A percentile compares a stretch with the other conserved stretches of the same genome.
Conservation (phyloP, 2,888 invertebrate genomes). For the Argyresthia albistria region DNA sequence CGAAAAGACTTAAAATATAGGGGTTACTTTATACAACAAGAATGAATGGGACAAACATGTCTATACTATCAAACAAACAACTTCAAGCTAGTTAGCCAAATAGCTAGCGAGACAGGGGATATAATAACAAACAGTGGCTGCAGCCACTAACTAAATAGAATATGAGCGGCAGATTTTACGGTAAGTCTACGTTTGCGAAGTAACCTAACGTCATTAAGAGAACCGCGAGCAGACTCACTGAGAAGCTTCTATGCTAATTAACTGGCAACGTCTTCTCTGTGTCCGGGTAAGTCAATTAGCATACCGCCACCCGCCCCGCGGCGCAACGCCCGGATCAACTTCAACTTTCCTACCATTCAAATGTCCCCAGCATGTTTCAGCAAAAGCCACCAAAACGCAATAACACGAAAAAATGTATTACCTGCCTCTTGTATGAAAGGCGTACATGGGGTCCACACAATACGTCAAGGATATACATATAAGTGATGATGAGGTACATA, state of each 20-base stretch:
- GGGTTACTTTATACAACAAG: no score
- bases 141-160: background rate
- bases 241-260: conserved; percentile 23
- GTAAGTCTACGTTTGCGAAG: conserved; percentile 7
- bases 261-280: conserved; percentile 17
- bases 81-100: background rate
- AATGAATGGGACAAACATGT: no score
- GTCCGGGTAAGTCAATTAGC: conserved; percentile 23
- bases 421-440: background rate
- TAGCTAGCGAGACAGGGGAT: background rate
- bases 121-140: background rate
- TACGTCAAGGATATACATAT: conserved; percentile 9
- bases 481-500: conserved; percentile 28
- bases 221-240: conserved; percentile 11
- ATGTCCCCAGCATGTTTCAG: background rate
- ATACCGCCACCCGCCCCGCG: conserved; percentile 18
- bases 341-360: conserved; percentile 17
- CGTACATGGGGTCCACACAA: background rate
- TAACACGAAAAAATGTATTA: conserved; percentile 5
- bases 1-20: no score
- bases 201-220: conserved; percentile 20
- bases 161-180: background rate
- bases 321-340: conserved; percentile 13
- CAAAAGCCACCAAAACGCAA: background rate
- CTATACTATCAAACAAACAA: no score